These are phyloP conservation scores for Polietes domitor DNA, from an alignment of 2,888 invertebrate genomes.

Conservation along the genomic window DNA sequence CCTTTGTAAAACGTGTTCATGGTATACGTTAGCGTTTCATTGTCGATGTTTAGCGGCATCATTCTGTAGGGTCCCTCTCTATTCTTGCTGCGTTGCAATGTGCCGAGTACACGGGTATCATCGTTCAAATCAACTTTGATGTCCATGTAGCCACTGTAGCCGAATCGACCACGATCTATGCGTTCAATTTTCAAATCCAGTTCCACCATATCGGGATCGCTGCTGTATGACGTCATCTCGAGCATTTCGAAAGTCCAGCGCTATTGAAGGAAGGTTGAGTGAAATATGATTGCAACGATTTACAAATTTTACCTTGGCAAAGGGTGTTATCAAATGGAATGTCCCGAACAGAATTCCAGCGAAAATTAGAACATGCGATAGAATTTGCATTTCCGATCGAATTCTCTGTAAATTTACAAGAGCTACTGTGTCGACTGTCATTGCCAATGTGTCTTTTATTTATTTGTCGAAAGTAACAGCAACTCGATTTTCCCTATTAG, in stretches of 20 bases:
- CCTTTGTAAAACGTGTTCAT: constrained; percentile 1
- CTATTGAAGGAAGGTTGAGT: not conserved
- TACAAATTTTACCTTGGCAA: not conserved
- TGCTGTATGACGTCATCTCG: not conserved
- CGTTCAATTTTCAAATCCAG: not conserved
- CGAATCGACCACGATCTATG: constrained; percentile 21
- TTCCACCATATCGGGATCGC: not conserved
- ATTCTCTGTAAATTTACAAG: too few relatives aligned
- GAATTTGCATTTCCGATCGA: not conserved
- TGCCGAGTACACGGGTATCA: not conserved
- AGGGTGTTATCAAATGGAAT: not conserved
- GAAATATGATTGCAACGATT: too few relatives aligned
- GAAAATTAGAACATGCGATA: not conserved
- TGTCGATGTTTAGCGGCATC: not conserved
- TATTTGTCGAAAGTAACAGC: too few relatives aligned
- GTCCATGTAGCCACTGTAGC: constrained; percentile 18
- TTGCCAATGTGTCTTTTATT: too few relatives aligned
- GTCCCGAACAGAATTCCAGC: too few relatives aligned
- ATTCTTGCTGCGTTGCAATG: not conserved
- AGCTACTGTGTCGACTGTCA: too few relatives aligned
- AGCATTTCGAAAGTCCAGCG: constrained; percentile 2
- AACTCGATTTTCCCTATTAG: too few relatives aligned
- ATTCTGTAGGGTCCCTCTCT: constrained; percentile 1
- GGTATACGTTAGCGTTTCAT: not conserved
- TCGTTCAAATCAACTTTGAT: constrained; percentile 12